Conservation (phyloP, 2,888 invertebrate genomes). For the Heliconius ethilla region DNA sequence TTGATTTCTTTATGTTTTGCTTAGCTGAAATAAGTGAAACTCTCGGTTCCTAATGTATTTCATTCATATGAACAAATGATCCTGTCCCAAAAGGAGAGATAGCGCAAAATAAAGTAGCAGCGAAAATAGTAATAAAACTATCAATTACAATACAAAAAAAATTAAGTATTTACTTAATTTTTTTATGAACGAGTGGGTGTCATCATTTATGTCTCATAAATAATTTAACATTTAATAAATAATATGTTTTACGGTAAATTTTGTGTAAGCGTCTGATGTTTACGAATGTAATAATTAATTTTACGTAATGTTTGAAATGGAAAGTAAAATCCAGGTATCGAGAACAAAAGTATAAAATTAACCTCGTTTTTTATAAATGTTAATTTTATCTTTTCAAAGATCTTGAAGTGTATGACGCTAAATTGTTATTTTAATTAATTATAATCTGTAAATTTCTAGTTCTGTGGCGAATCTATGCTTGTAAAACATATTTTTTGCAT, state of each 20-base stretch:
- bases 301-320: slow-evolving; percentile 37
- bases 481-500: not conserved
- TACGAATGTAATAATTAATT: slow-evolving; percentile 29
- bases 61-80: too few relatives aligned
- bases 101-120: too few relatives aligned
- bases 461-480: not conserved
- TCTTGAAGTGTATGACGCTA: slow-evolving; percentile 2
- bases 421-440: slow-evolving; percentile 2
- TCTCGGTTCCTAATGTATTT: too few relatives aligned
- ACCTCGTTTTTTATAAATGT: slow-evolving; percentile 25
- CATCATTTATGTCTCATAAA: not conserved
- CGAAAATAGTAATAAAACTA: not conserved
- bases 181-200: not conserved
- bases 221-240: not conserved
- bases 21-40: too few relatives aligned
- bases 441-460: not conserved
- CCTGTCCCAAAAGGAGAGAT: too few relatives aligned
- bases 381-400: slow-evolving; percentile 8
- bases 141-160: too few relatives aligned
- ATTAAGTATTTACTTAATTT: too few relatives aligned
- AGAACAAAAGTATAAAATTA: slow-evolving; percentile 34
- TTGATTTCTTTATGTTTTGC: not conserved
- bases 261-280: slow-evolving; percentile 21
- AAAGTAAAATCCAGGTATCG: slow-evolving; percentile 37
- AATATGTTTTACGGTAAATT: not conserved